Base-by-base conservation (phyloP, 2,888 invertebrate genomes). In the Ormyrus rosae region DNA sequence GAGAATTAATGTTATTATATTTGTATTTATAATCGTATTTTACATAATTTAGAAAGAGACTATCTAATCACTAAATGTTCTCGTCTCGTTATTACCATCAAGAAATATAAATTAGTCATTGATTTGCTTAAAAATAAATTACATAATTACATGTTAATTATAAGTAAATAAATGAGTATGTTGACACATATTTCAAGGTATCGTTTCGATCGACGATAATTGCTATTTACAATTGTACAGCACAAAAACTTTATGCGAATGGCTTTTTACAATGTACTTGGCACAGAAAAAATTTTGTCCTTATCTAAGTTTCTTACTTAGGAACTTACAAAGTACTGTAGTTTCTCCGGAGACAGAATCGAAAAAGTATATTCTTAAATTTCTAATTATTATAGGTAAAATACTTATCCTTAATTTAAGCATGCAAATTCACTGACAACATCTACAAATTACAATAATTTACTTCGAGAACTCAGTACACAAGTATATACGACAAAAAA, bases 181-280 rank as follows among this genome's bases (percentile, higher is more conserved):
- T 84, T 81, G 75, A 86, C 88, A 88, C 89, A 89, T 89, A 88
- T 89, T 89, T 90, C 84, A 87, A 88, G 86, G 83, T 88, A 87
- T 87, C 80, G 71, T 80, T 83, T 78, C 83, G 70, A 82, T 81
- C 71, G 79, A 73, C 74, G 60, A 72, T 72, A 63, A 46, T 55
- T 34, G 13, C 61, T 75, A 68, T 65, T 74, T 79, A 79, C 73
- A 73, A 71, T 71, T 53, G 51, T 60, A 46, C 34, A 61, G 61
- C 10, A 19, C 10, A 45, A 61, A 48, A 46, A 55, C 55, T 56
- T 70, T 63, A 58, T 56, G 3, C 34, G 9, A 34, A 53, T 53
- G 45, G 6, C 19, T 13, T 55, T 60, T 48, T 73, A 63, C 45
- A 67, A 13, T 34, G 11, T 72, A 46, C 6, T 50, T 70, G 8